These are phyloP conservation scores for Oophaga pumilio DNA, from an alignment of 2,113 vertebrate genomes.

Conservation along the genomic window DNA sequence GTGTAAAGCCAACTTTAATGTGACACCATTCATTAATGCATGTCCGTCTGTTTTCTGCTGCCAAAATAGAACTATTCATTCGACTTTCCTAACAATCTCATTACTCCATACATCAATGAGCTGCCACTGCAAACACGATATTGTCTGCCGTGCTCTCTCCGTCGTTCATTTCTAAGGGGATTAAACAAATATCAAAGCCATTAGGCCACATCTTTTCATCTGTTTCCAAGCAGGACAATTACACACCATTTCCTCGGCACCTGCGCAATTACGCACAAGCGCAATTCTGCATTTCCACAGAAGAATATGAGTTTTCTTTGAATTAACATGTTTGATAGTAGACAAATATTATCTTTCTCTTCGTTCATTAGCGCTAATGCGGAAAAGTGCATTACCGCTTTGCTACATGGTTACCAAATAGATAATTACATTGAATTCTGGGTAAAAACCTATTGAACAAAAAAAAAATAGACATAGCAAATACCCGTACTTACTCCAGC, in stretches of 20 bases:
- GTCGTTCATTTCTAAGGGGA: conserved; percentile 37
- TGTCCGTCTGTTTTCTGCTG: not conserved
- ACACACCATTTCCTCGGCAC: conserved; percentile 27
- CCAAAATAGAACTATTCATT: not conserved
- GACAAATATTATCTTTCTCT: not conserved
- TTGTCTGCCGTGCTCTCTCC: conserved; percentile 21
- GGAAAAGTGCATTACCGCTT: not conserved
- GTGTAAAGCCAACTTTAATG: not conserved
- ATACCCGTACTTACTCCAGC: not conserved
- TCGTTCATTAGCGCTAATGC: not conserved
- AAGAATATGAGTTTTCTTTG: conserved; percentile 10
- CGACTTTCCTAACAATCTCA: conserved; percentile 32
- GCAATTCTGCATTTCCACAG: conserved; percentile 6
- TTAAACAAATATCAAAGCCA: conserved; percentile 33
- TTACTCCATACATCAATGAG: conserved; percentile 49
- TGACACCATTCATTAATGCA: not conserved
- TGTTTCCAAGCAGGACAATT: conserved; percentile 31
- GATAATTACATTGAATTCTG: conserved; percentile 10
- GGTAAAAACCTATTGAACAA: not conserved
- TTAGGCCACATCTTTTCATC: conserved; percentile 41
- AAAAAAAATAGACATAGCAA: not conserved
- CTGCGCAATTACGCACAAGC: conserved; percentile 6
- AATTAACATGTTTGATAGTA: conserved; percentile 20
- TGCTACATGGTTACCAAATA: not conserved
- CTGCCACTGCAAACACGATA: conserved; percentile 14